phyloP scores from a whole-genome alignment of 1,140 invertebrate species.

The Zelostemma sp. region DNA sequence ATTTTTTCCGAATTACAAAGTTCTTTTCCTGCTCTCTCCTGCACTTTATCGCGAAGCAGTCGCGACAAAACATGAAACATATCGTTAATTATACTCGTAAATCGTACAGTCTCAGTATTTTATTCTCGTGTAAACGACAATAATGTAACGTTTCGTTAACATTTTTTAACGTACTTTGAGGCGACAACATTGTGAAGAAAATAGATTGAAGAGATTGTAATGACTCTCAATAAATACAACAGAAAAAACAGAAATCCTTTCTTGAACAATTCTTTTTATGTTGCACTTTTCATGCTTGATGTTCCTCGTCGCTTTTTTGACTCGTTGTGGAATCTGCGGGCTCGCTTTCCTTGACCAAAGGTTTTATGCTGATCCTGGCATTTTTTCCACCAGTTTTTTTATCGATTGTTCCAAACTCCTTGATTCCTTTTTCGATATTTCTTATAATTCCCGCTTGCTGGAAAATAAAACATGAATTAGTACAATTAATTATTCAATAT shows the following conservation, averaged over 20 bases:
- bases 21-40: background rate
- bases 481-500: too few relatives aligned
- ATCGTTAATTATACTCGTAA: background rate
- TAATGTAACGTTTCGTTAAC: slow-evolving; percentile 22
- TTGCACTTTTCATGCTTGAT: too few relatives aligned
- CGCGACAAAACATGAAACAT: background rate
- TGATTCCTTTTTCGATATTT: slow-evolving; percentile 16
- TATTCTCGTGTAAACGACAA: slow-evolving; percentile 41
- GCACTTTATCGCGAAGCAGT: background rate
- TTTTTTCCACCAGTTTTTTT: background rate
- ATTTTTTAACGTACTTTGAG: slow-evolving; percentile 36
- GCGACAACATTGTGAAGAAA: slow-evolving; percentile 18
- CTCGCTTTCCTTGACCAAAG: background rate
- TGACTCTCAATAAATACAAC: background rate
- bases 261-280: too few relatives aligned
- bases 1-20: background rate
- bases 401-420: slow-evolving; percentile 4
- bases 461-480: too few relatives aligned
- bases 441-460: slow-evolving; percentile 11
- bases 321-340: too few relatives aligned
- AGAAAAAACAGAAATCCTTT: slow-evolving; percentile 8
- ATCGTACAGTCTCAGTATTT: slow-evolving; percentile 14
- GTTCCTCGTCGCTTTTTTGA: background rate
- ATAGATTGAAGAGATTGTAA: slow-evolving; percentile 32
- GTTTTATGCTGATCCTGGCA: background rate